Evolutionary conservation across 2,113 vertebrate species (phyloP).

Genomic region (Prunella fulvescens): DNA sequence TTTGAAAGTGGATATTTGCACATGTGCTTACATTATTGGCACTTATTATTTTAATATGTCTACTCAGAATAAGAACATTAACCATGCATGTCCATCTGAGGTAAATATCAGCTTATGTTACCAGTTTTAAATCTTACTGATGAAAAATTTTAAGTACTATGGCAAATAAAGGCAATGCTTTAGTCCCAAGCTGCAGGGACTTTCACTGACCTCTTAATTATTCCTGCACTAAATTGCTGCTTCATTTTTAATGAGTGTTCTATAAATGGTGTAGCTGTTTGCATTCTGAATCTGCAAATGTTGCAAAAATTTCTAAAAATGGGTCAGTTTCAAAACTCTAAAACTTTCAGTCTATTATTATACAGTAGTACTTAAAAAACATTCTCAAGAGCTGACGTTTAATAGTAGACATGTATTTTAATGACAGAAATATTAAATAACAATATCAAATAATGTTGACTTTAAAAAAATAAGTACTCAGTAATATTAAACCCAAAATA

Average conservation of each 20-base stretch:
- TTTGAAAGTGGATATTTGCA: neutral
- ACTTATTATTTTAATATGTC: neutral
- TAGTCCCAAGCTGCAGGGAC: neutral
- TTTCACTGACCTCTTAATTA: conserved; percentile 1
- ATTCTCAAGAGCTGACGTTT: neutral
- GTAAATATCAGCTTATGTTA: neutral
- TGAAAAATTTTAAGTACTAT: neutral
- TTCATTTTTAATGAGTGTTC: conserved; percentile 42
- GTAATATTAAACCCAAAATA: neutral
- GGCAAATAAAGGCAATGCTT: neutral
- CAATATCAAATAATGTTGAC: neutral
- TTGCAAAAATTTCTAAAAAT: conserved; percentile 16
- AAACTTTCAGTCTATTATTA: neutral
- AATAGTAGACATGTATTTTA: neutral
- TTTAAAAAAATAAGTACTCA: neutral
- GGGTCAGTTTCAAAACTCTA: neutral
- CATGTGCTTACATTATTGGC: neutral
- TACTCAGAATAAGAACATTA: neutral
- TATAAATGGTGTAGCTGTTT: neutral
- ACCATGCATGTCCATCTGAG: neutral
- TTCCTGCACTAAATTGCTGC: neutral
- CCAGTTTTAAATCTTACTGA: neutral
- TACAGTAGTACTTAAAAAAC: neutral
- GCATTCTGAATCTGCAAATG: conserved; percentile 8
- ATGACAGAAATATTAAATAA: neutral